Evolutionary conservation across 92 coral and sea anemone genomes (phyloP).

Genomic region (Montipora capitata): DNA sequence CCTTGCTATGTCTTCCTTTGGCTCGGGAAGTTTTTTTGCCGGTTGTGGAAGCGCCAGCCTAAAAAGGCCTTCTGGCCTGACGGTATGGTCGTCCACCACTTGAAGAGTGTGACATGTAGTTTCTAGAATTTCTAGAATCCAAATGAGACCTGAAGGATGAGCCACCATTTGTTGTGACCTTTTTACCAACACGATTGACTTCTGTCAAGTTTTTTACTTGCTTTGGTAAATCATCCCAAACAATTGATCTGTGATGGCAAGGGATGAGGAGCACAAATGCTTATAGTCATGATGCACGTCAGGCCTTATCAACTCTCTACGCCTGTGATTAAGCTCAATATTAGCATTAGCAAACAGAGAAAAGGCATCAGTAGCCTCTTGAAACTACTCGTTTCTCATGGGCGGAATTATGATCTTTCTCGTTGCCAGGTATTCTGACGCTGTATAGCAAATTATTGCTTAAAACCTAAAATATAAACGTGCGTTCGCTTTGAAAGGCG

Average conservation of each 20-base stretch:
- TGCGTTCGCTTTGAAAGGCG: too few species aligned
- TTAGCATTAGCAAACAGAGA: conserved; percentile 77
- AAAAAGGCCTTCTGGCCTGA: conserved; percentile 49
- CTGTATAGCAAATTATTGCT: too few species aligned
- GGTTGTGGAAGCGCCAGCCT: conserved; percentile 59
- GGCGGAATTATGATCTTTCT: too few species aligned
- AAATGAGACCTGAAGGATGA: neutral
- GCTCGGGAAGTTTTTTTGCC: neutral
- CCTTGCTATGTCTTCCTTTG: conserved; percentile 34
- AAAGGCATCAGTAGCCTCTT: conserved; percentile 69
- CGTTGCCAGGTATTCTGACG: too few species aligned
- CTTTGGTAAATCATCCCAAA: conserved; percentile 68
- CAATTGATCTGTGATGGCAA: conserved; percentile 53
- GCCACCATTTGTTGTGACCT: conserved; percentile 44
- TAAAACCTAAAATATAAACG: too few species aligned
- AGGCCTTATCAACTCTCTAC: conserved; percentile 72
- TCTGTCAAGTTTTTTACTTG: conserved; percentile 59
- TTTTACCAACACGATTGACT: conserved; percentile 68
- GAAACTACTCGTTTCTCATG: conserved; percentile 55
- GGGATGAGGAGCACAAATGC: conserved; percentile 38
- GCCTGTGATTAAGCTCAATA: conserved; percentile 57
- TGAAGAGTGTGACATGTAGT: neutral
- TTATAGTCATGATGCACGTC: conserved; percentile 59
- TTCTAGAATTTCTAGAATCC: conserved; percentile 26
- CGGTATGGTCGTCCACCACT: conserved; percentile 8